Evolutionary conservation across 2,797 vertebrate species (phyloP).

Genomic region (Sebastes reedi): DNA sequence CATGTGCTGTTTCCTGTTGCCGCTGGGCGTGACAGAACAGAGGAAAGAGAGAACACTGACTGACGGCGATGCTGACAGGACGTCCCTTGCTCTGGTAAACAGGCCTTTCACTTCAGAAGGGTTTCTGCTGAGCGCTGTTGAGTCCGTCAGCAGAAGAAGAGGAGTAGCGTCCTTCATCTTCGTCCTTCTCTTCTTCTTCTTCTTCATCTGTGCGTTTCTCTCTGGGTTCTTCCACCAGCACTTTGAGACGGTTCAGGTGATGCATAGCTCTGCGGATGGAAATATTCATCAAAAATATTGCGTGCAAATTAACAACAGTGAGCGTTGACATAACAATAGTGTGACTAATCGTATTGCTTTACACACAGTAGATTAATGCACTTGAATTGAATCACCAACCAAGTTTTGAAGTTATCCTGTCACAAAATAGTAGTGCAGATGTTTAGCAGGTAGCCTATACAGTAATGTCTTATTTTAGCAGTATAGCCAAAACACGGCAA

Average conservation of each 20-base stretch:
- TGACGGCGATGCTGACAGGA: neutral
- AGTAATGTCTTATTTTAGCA: neutral
- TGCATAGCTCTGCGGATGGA: conserved; percentile 83
- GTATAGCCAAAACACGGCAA: neutral
- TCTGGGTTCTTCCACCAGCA: conserved; percentile 58
- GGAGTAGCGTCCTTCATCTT: conserved; percentile 61
- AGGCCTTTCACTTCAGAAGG: neutral
- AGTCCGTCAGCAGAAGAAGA: conserved; percentile 52
- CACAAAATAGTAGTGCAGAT: too few relatives aligned
- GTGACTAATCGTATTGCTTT: too few relatives aligned
- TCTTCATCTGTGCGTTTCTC: neutral
- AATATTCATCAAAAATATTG: neutral
- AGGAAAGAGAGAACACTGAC: neutral
- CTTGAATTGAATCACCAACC: too few relatives aligned
- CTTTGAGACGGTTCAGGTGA: conserved; percentile 66
- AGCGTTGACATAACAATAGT: too few relatives aligned
- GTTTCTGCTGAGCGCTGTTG: neutral
- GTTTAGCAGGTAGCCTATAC: neutral
- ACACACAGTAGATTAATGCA: too few relatives aligned
- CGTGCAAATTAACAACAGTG: too few relatives aligned
- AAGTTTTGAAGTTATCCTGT: too few relatives aligned
- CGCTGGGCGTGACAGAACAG: neutral
- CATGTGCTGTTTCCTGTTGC: neutral
- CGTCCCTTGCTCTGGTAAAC: neutral
- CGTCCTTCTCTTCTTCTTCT: conserved; percentile 30